Evolutionary conservation across 2,888 invertebrate genomes (phyloP).

Genomic region (Agrotis exclamationis): DNA sequence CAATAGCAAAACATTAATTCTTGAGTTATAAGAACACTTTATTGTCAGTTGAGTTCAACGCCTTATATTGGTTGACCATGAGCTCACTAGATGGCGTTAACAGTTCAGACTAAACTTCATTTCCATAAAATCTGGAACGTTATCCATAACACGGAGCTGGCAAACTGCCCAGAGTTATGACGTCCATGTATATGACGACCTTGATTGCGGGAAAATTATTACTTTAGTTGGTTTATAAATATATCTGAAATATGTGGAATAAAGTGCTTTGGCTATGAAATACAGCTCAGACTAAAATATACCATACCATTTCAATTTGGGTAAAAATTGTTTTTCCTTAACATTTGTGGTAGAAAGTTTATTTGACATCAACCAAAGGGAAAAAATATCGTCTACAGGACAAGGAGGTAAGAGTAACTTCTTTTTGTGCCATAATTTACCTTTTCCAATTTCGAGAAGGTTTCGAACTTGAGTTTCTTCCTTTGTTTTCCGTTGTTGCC

Average conservation of each 20-base stretch:
- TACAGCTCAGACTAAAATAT: background rate
- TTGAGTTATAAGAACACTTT: background rate
- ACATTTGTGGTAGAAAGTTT: too few relatives aligned
- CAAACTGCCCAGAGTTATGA: constrained; percentile 48
- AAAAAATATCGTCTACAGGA: too few relatives aligned
- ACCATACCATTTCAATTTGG: too few relatives aligned
- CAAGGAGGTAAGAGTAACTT: too few relatives aligned
- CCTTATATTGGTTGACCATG: background rate
- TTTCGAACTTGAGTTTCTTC: constrained; percentile 94
- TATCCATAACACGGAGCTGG: constrained; percentile 29
- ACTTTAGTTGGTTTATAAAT: constrained; percentile 22
- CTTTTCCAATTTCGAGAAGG: constrained; percentile 92
- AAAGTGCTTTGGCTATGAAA: background rate
- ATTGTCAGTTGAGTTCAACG: background rate
- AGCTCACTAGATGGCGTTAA: constrained; percentile 41
- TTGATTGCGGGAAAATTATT: constrained; percentile 17
- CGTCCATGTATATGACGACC: constrained; percentile 21
- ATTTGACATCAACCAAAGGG: too few relatives aligned
- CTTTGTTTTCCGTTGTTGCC: constrained; percentile 93
- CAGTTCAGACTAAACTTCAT: background rate
- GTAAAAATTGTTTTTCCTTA: too few relatives aligned
- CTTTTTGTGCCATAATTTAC: constrained; percentile 79
- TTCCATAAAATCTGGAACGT: constrained; percentile 22
- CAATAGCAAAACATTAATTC: too few relatives aligned
- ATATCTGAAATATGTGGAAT: constrained; percentile 25